phyloP scores from a whole-genome alignment of 35 echinoderm and acorn worm species.

The Ophioderma brevispina region DNA sequence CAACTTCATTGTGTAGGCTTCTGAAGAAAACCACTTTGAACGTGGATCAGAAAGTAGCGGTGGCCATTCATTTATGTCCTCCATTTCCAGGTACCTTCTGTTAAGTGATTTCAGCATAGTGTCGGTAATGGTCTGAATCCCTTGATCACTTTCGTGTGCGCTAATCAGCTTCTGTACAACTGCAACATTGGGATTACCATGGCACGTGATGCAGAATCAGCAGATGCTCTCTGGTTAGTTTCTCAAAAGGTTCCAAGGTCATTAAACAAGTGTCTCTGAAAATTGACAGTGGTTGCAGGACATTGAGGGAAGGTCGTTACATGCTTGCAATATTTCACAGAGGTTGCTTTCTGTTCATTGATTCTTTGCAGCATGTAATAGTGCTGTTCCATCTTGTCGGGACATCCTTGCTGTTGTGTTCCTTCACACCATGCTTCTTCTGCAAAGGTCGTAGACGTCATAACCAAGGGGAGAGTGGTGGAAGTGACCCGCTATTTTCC shows the following conservation, averaged over 20 bases:
- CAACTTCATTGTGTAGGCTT: too few relatives aligned
- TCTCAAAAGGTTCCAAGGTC: not conserved
- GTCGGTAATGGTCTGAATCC: not conserved
- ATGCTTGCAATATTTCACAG: not conserved
- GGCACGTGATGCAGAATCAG: not conserved
- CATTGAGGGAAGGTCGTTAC: not conserved
- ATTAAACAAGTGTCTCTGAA: not conserved
- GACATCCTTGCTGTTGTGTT: conserved; percentile 9
- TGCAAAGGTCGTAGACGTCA: not conserved
- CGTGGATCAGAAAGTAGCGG: too few relatives aligned
- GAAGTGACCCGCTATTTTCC: not conserved
- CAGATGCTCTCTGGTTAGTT: not conserved
- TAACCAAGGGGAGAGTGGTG: not conserved
- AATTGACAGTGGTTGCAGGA: not conserved
- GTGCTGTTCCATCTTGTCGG: conserved; percentile 4
- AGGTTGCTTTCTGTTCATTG: conserved; percentile 5
- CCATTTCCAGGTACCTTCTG: not conserved
- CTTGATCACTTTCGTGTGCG: not conserved
- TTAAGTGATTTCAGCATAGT: not conserved
- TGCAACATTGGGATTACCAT: not conserved
- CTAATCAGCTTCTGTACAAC: not conserved
- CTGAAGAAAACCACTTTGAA: too few relatives aligned
- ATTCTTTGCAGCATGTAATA: not conserved
- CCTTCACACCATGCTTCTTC: not conserved
- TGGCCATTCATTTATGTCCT: too few relatives aligned